phyloP scores from a whole-genome alignment of 2,888 invertebrate genomes.

The Eupeodes latifasciatus region DNA sequence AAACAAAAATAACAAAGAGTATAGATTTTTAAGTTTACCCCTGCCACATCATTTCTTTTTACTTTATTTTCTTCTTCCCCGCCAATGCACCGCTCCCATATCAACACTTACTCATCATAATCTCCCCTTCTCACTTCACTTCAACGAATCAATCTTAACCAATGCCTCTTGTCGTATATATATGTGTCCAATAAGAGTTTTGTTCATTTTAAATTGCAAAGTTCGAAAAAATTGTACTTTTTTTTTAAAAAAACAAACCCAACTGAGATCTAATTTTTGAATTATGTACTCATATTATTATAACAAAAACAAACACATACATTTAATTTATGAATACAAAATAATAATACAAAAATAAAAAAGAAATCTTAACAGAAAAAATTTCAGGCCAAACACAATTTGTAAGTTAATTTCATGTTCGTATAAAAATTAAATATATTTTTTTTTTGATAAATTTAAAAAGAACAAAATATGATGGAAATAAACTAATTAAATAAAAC shows the following conservation, averaged over 20 bases:
- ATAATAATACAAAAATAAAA: background rate
- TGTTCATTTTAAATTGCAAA: conserved; percentile 21
- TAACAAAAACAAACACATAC: background rate
- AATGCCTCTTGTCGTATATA: background rate
- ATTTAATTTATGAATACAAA: conserved; percentile 24
- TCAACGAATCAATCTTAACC: conserved; percentile 3
- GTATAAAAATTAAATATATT: background rate
- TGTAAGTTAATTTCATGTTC: conserved; percentile 35
- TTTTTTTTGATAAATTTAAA: conserved; percentile 29
- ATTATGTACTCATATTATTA: conserved; percentile 17
- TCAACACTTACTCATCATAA: background rate
- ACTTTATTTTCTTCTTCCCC: background rate
- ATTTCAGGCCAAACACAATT: conserved; percentile 32
- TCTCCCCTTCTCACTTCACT: background rate
- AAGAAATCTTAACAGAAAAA: background rate
- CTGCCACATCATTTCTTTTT: background rate
- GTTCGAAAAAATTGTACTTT: conserved; percentile 15
- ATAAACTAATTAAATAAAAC: conserved; percentile 15
- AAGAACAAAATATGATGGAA: conserved; percentile 17
- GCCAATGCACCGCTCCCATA: background rate
- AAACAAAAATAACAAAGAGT: conserved; percentile 2
- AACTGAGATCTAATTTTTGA: conserved; percentile 24
- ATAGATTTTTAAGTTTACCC: conserved; percentile 30
- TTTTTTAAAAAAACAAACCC: conserved; percentile 5
- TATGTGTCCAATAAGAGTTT: background rate